Percentiles rank a stretch among this genome's conserved stretches.
phyloP scores from a whole-genome alignment of 2,888 invertebrate genomes.

The Eristalis arbustorum region DNA sequence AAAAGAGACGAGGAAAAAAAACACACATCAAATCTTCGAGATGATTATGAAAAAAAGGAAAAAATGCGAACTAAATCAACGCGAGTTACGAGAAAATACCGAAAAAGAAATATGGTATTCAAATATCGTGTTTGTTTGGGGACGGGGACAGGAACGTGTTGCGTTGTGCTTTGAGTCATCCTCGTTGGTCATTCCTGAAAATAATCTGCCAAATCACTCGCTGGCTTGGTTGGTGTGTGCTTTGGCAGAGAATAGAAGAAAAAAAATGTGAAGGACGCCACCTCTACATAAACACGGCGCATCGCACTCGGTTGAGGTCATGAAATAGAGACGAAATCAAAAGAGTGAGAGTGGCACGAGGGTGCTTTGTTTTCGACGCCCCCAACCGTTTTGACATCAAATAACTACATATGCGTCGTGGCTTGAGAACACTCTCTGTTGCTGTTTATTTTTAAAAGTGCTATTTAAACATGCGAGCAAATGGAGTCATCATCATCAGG shows the following conservation, averaged over 20 bases:
- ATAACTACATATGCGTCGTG: constrained; percentile 18
- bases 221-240: not conserved
- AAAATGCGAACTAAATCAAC: not conserved
- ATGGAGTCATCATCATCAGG: constrained; percentile 42
- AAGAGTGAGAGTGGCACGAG: constrained; percentile 27
- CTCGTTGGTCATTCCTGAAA: constrained; percentile 46
- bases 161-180: constrained; percentile 29
- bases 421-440: constrained; percentile 4
- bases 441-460: constrained; percentile 23
- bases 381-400: constrained; percentile 23
- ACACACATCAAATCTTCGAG: not conserved
- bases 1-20: not conserved
- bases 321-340: constrained; percentile 16
- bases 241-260: not conserved
- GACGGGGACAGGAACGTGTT: not conserved
- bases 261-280: constrained; percentile 40
- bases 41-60: not conserved
- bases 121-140: not conserved
- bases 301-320: constrained; percentile 1
- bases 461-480: constrained; percentile 43
- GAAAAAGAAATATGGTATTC: not conserved
- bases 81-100: not conserved
- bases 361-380: constrained; percentile 34
- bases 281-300: constrained; percentile 3
- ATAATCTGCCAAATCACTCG: constrained; percentile 37